Evolutionary conservation across 2,888 invertebrate genomes (phyloP).

Genomic region (Nomada fabriciana): DNA sequence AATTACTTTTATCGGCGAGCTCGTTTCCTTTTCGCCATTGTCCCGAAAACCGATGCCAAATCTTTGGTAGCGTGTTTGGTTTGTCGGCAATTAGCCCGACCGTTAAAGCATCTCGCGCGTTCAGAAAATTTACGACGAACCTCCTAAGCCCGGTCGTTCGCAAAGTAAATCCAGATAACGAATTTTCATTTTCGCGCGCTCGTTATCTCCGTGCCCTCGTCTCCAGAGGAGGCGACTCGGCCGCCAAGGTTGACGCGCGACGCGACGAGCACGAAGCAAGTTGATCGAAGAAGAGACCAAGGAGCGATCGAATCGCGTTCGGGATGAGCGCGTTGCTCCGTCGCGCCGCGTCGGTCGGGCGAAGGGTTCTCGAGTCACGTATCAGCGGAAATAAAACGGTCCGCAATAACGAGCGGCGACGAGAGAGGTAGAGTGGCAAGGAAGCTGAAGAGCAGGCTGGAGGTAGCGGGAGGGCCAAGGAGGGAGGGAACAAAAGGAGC

Average conservation of each 20-base stretch:
- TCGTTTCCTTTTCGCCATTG: conserved; percentile 28
- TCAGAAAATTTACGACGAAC: conserved; percentile 54
- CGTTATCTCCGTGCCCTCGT: conserved; percentile 18
- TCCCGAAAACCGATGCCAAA: neutral
- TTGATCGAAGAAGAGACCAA: neutral
- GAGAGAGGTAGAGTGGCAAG: conserved; percentile 8
- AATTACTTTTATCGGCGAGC: conserved; percentile 78
- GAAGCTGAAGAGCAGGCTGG: neutral
- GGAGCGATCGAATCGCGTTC: neutral
- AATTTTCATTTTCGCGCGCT: conserved; percentile 36
- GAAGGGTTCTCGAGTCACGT: conserved; percentile 50
- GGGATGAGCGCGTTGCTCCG: neutral
- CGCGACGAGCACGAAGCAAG: neutral
- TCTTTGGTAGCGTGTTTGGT: too few relatives aligned
- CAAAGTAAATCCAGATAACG: conserved; percentile 55
- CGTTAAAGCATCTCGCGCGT: conserved; percentile 44
- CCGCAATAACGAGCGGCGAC: conserved; percentile 67
- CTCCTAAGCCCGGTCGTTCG: conserved; percentile 58
- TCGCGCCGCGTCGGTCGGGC: conserved; percentile 7
- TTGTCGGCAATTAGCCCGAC: conserved; percentile 63
- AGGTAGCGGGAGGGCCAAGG: neutral
- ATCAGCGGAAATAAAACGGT: conserved; percentile 67
- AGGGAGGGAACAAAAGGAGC: conserved; percentile 74
- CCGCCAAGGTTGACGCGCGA: neutral
- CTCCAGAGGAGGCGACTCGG: neutral